Evolutionary conservation across 2,113 vertebrate species (phyloP).

Genomic region (Hirundichthys speculiger): DNA sequence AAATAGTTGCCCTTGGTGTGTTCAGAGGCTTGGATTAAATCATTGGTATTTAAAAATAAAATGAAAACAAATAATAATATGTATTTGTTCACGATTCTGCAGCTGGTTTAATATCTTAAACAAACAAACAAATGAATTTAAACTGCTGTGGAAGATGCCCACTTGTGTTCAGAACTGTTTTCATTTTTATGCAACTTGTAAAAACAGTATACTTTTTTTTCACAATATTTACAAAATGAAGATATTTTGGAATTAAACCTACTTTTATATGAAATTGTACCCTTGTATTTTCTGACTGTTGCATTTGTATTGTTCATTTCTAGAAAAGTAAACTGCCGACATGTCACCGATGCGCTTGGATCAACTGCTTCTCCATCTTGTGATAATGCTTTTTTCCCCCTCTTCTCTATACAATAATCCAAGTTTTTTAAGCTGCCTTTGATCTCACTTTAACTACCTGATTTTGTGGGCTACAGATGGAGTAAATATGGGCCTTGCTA

Average conservation of each 20-base stretch:
- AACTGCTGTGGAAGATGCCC: too few relatives aligned
- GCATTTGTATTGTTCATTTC: not conserved
- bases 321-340: too few relatives aligned
- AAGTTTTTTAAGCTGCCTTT: conserved; percentile 73
- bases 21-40: too few relatives aligned
- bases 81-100: too few relatives aligned
- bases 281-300: not conserved
- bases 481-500: conserved; percentile 82
- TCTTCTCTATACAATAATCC: conserved; percentile 51
- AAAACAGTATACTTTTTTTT: conserved; percentile 38
- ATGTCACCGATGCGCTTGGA: not conserved
- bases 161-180: too few relatives aligned
- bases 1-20: not conserved
- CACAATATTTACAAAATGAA: conserved; percentile 63
- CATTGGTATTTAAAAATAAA: not conserved
- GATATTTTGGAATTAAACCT: conserved; percentile 69
- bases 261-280: conserved; percentile 39
- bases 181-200: too few relatives aligned
- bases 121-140: too few relatives aligned
- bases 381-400: conserved; percentile 17
- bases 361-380: conserved; percentile 7
- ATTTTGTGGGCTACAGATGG: conserved; percentile 82
- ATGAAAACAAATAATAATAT: too few relatives aligned
- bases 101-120: not conserved
- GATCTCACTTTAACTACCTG: conserved; percentile 75